Evolutionary conservation across 2,888 invertebrate genomes (phyloP).

Genomic region (Drosophila pseudotakahashii): DNA sequence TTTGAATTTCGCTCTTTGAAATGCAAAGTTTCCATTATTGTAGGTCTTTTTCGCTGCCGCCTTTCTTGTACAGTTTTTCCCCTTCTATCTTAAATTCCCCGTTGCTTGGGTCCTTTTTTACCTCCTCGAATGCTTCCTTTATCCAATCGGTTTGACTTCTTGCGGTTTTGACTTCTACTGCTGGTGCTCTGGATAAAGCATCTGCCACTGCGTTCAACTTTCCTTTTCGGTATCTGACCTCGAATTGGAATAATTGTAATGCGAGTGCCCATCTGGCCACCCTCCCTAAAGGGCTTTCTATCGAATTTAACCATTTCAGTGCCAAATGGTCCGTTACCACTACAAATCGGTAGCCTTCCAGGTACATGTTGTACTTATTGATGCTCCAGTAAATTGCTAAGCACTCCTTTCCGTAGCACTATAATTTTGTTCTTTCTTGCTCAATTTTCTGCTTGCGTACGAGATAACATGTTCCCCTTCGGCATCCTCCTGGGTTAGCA

Average conservation of each 20-base stretch:
- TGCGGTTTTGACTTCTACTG: too few species aligned
- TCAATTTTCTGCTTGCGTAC: not conserved
- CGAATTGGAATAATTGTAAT: too few species aligned
- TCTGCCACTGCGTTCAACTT: not conserved
- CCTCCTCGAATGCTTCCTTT: too few species aligned
- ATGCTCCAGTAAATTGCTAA: not conserved
- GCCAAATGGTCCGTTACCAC: not conserved
- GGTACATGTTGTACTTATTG: not conserved
- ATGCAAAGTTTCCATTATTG: not conserved
- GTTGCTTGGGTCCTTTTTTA: too few species aligned
- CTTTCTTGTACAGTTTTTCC: not conserved
- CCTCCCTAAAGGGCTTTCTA: not conserved
- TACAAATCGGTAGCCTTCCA: not conserved
- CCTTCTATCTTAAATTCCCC: not conserved
- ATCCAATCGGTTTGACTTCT: too few species aligned
- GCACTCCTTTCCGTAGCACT: not conserved
- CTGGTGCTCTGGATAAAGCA: too few species aligned
- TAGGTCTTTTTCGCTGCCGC: not conserved
- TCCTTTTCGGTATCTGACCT: not conserved
- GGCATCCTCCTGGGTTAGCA: not conserved
- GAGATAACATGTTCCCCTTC: not conserved
- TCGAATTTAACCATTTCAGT: not conserved
- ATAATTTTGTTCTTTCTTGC: not conserved
- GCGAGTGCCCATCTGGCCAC: not conserved
- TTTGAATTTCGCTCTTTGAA: not conserved